Base-by-base conservation (phyloP, 2,113 vertebrate species). In the Scomber japonicus region DNA sequence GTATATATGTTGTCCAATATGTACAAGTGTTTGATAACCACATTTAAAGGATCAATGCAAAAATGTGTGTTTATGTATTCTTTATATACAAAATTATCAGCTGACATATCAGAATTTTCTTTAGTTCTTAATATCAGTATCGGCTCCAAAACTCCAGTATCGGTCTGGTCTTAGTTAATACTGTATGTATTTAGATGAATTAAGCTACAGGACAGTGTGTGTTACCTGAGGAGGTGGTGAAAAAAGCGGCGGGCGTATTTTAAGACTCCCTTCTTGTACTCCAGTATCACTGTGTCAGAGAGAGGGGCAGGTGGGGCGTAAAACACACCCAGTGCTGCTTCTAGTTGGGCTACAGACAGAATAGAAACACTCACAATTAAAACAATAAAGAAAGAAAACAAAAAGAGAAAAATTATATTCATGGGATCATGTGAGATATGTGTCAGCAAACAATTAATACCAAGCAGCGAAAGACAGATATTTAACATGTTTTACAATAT, bases 161-260 rank as follows among this genome's bases (percentile, higher is more conserved):
- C 24, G 24, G 24, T 27, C 24, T 2, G 1, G 24, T 27, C 24
- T 27, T 27, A 27, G 24, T 27, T 27, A 27, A 27, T 27, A 27
- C 24, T 27, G 8, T 40, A 40, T 40, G 6, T 9, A 35, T 35
- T 35, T 35, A 40, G 35, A 40, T 40, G 35, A 40, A 40, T 40
- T 40, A 40, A 40, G 35, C 35, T 40, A 24, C 61, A 60, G 71
- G 21, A 59, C 14, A 53, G 71, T 24, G 48, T 21, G 50, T 81
- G 91, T 96, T 94, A 99, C 98, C 98, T 99, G 94, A 99, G 96
- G 74, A 99, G 96, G 93, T 98, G 97, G 92, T 99, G 98, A 93
- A 99, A 99, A 89, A 99, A 98, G 84, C 98, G 96, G 13, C 98
- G 95, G 67, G 97, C 96, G 0, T 97, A 98, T 93, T 95, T 97